These are phyloP conservation scores for Upupa epops DNA, from an alignment of 2,113 vertebrate genomes.

Conservation along the genomic window DNA sequence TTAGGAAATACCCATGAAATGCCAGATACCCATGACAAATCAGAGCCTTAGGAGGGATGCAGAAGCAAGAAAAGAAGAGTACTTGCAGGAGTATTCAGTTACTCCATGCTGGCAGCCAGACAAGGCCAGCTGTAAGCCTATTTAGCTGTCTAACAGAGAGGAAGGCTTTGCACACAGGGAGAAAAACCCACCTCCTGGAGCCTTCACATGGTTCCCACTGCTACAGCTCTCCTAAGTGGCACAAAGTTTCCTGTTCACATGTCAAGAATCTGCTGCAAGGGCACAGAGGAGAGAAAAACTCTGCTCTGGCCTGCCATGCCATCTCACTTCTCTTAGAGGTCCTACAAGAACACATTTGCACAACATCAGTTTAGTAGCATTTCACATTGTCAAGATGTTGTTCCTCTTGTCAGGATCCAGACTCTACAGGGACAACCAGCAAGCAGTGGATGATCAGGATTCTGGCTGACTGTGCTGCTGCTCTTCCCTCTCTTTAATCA, in stretches of 20 bases:
- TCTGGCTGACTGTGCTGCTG: background rate
- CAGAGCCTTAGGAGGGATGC: background rate
- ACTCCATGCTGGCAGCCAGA: conserved; percentile 22
- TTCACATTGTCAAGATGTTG: background rate
- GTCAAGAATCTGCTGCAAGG: background rate
- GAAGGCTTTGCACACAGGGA: background rate
- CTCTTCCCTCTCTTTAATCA: background rate
- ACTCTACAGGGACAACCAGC: background rate
- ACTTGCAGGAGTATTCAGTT: conserved; percentile 4
- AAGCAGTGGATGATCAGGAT: background rate
- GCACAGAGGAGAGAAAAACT: background rate
- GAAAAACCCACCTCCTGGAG: background rate
- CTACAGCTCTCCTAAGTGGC: background rate
- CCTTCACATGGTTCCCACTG: background rate
- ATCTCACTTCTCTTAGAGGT: background rate
- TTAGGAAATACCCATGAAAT: conserved; percentile 43
- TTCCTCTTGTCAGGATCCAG: background rate
- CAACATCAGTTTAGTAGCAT: background rate
- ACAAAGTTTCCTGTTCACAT: background rate
- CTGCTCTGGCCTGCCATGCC: background rate
- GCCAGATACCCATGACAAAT: conserved; percentile 46
- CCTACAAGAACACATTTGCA: background rate
- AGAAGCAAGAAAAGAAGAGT: background rate
- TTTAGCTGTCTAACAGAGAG: conserved; percentile 13
- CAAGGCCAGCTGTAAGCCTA: conserved; percentile 14